Evolutionary conservation across 2,888 invertebrate species (phyloP).

Genomic region (Pandemis heparana): DNA sequence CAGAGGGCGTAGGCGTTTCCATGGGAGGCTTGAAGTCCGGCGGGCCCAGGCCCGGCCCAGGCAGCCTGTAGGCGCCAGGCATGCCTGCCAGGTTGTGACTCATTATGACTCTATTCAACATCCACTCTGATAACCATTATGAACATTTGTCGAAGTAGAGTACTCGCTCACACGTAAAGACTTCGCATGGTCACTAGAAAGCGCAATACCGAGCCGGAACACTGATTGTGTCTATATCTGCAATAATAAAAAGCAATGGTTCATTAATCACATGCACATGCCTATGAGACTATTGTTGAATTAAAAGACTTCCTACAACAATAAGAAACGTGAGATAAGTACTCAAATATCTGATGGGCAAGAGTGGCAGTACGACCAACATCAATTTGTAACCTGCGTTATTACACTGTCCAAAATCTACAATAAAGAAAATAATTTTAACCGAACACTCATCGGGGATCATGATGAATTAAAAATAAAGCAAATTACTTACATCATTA

Average conservation of each 20-base stretch:
- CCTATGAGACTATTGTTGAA: constrained; percentile 22
- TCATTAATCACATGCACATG: constrained; percentile 42
- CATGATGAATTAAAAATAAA: constrained; percentile 51
- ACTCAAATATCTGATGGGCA: constrained; percentile 24
- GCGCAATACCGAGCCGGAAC: constrained; percentile 74
- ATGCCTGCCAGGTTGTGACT: constrained; percentile 93
- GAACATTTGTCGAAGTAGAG: constrained; percentile 58
- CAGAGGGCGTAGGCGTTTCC: constrained; percentile 89
- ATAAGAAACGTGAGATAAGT: constrained; percentile 4
- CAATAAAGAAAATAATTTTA: constrained; percentile 25
- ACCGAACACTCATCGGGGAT: constrained; percentile 19
- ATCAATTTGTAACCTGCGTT: constrained; percentile 37
- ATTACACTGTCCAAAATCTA: constrained; percentile 17
- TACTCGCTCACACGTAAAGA: constrained; percentile 66
- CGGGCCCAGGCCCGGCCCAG: constrained; percentile 89
- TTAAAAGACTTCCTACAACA: constrained; percentile 16
- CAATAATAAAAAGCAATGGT: constrained; percentile 65
- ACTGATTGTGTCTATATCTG: constrained; percentile 81
- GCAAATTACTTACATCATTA: constrained; percentile 80
- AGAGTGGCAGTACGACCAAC: constrained; percentile 33
- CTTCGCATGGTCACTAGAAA: constrained; percentile 77
- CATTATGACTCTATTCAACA: constrained; percentile 83
- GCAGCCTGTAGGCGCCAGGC: constrained; percentile 90
- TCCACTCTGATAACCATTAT: constrained; percentile 76
- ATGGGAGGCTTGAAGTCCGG: constrained; percentile 91